Conservation (phyloP, 2,888 invertebrate species). For the Microchrysa polita region DNA sequence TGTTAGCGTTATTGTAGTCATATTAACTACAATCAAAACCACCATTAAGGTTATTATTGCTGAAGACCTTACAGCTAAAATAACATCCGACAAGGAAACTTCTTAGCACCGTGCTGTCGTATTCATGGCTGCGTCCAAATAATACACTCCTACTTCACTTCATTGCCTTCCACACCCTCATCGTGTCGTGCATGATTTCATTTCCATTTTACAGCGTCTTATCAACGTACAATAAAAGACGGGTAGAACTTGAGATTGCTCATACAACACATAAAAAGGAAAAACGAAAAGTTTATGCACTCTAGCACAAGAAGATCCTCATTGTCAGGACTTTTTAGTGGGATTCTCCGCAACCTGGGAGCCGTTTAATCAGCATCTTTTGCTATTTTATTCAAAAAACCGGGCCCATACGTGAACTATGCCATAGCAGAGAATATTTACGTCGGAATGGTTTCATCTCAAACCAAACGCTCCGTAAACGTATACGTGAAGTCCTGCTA, state of each 20-base stretch:
- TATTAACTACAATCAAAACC: conserved; percentile 11
- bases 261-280: conserved; percentile 44
- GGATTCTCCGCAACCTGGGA: background rate
- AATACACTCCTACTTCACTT: background rate
- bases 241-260: conserved; percentile 46
- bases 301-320: conserved; percentile 44
- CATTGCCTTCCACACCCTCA: background rate
- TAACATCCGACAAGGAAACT: background rate
- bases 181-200: conserved; percentile 37
- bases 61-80: background rate
- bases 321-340: conserved; percentile 20
- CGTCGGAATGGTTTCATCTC: background rate
- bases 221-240: conserved; percentile 46
- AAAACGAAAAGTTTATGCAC: conserved; percentile 42
- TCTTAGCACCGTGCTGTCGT: background rate
- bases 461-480: no score
- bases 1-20: conserved; percentile 1
- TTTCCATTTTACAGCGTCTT: conserved; percentile 47
- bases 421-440: conserved; percentile 1
- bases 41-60: background rate
- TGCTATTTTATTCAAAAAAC: background rate
- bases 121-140: background rate
- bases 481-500: background rate
- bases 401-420: conserved; percentile 27
- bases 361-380: background rate